These are phyloP conservation scores for Wiebesia pumilae DNA, from an alignment of 1,140 invertebrate species.

Conservation along the genomic window DNA sequence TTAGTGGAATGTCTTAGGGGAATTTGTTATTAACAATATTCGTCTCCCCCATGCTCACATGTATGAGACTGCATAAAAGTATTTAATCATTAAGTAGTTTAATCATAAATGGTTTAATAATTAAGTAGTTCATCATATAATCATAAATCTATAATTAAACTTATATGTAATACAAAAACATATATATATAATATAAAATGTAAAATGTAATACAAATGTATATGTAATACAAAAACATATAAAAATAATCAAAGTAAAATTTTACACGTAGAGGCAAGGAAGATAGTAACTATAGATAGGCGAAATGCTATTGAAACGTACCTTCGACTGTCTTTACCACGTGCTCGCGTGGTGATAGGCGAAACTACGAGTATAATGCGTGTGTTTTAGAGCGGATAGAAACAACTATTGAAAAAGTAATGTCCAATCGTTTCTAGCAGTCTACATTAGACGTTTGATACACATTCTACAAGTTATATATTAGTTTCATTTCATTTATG, in stretches of 20 bases:
- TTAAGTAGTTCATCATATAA: too few relatives aligned
- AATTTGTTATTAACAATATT: too few relatives aligned
- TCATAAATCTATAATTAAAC: too few relatives aligned
- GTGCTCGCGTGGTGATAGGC: background rate
- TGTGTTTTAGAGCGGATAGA: conserved; percentile 74
- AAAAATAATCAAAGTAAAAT: background rate
- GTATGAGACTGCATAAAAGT: too few relatives aligned
- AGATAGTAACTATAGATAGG: background rate
- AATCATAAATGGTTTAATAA: too few relatives aligned
- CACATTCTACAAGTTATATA: conserved; percentile 2
- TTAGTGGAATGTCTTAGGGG: too few relatives aligned
- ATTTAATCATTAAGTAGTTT: too few relatives aligned
- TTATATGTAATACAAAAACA: too few relatives aligned
- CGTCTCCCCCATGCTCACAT: too few relatives aligned
- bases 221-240: background rate
- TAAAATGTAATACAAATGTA: background rate
- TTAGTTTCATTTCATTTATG: background rate
- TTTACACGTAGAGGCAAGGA: background rate
- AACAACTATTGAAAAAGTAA: conserved; percentile 63
- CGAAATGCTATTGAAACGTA: background rate
- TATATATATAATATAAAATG: too few relatives aligned
- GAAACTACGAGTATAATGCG: conserved; percentile 64
- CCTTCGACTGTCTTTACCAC: background rate
- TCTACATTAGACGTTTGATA: background rate
- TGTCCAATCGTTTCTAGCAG: conserved; percentile 55